Conservation (phyloP, 2,888 invertebrate species). For the Dusona sp. region DNA sequence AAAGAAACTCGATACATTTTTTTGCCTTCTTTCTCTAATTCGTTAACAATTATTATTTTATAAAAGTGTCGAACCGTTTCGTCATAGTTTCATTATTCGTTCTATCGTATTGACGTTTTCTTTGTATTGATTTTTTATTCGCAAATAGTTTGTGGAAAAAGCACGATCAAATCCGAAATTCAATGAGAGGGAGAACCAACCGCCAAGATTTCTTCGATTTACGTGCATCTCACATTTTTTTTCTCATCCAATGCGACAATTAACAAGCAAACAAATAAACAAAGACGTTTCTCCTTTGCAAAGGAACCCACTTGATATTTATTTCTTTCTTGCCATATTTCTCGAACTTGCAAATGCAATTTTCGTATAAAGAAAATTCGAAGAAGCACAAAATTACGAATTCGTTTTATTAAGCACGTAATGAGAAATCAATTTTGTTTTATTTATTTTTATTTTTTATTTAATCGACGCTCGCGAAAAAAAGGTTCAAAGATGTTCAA, state of each 20-base stretch:
- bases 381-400: neutral
- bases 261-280: neutral
- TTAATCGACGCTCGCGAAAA: neutral
- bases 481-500: neutral
- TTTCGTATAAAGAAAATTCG: neutral
- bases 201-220: too few relatives aligned
- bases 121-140: neutral
- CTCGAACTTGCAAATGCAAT: neutral
- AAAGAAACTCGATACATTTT: neutral
- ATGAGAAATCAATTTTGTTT: neutral
- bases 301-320: neutral
- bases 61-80: conserved; percentile 4
- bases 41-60: neutral
- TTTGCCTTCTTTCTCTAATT: neutral
- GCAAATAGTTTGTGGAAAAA: neutral
- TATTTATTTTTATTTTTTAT: neutral
- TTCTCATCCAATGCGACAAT: neutral
- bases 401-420: neutral
- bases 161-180: neutral
- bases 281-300: neutral
- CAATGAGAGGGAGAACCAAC: neutral
- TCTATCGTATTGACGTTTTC: neutral
- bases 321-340: neutral
- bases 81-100: neutral
- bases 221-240: too few relatives aligned